A percentile compares a stretch with the other conserved stretches of the same genome.
These are phyloP conservation scores for Takifugu rubripes DNA, from an alignment of 2,797 vertebrate genomes.

Conservation along the genomic window DNA sequence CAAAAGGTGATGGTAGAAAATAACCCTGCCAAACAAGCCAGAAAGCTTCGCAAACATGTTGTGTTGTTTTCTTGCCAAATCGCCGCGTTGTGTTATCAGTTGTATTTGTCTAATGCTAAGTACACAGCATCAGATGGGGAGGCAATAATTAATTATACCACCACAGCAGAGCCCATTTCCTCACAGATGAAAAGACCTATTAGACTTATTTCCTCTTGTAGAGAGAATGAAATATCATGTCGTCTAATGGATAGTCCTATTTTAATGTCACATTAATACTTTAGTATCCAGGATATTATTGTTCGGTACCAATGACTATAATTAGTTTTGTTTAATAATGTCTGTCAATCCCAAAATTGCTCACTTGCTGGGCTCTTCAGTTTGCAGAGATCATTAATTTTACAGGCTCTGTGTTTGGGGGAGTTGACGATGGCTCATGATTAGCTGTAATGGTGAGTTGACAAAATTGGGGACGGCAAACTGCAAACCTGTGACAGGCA, in stretches of 20 bases:
- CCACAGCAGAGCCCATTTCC: constrained; percentile 77
- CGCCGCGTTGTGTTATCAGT: constrained; percentile 42
- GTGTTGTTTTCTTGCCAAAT: constrained; percentile 37
- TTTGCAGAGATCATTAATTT: constrained; percentile 67
- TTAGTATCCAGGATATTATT: constrained; percentile 87
- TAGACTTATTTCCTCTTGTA: constrained; percentile 82
- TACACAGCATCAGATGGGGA: constrained; percentile 66
- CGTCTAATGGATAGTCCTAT: constrained; percentile 83
- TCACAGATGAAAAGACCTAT: constrained; percentile 77
- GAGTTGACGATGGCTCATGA: constrained; percentile 25
- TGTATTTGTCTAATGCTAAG: constrained; percentile 38
- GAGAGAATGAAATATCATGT: constrained; percentile 82
- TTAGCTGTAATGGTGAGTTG: constrained; percentile 21
- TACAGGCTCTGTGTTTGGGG: constrained; percentile 30
- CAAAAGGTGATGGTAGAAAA: background rate
- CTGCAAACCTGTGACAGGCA: background rate
- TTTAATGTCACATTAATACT: constrained; percentile 85
- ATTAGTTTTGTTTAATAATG: constrained; percentile 87
- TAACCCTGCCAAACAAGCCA: constrained; percentile 31
- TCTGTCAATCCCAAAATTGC: constrained; percentile 80
- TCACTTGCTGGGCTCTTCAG: constrained; percentile 74
- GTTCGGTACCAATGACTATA: constrained; percentile 84
- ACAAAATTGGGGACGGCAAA: constrained; percentile 11
- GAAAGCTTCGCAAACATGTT: constrained; percentile 41
- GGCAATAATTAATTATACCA: constrained; percentile 76